These are phyloP conservation scores for Drosophila pruinosa DNA, from an alignment of 1,140 invertebrate species.

Conservation along the genomic window DNA sequence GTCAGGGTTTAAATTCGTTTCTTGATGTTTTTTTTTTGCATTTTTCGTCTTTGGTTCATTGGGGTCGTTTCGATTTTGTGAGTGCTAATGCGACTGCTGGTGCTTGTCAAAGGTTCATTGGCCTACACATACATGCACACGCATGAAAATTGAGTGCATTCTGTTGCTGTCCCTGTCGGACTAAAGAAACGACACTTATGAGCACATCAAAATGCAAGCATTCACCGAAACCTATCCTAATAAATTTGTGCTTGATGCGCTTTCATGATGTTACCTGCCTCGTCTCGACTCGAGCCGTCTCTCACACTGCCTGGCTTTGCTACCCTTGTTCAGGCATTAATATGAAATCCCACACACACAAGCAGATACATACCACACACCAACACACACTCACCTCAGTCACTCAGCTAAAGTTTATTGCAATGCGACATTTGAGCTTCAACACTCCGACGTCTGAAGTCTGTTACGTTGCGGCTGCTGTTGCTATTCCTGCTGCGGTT, in stretches of 20 bases:
- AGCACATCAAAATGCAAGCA: conserved; percentile 76
- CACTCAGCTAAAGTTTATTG: conserved; percentile 68
- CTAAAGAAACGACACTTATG: conserved; percentile 26
- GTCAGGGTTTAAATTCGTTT: neutral
- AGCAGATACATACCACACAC: conserved; percentile 23
- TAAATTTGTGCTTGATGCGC: conserved; percentile 80
- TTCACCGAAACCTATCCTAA: conserved; percentile 80
- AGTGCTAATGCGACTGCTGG: neutral
- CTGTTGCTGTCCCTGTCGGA: neutral
- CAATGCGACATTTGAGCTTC: conserved; percentile 80
- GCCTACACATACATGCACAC: conserved; percentile 36
- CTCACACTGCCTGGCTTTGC: neutral
- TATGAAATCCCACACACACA: conserved; percentile 58
- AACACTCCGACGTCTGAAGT: conserved; percentile 78
- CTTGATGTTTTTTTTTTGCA: neutral
- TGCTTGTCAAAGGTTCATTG: conserved; percentile 56
- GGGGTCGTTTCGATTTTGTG: conserved; percentile 10
- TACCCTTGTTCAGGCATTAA: conserved; percentile 57
- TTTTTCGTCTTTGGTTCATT: conserved; percentile 12
- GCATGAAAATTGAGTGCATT: conserved; percentile 21
- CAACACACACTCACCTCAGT: conserved; percentile 16
- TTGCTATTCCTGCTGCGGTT: conserved; percentile 34
- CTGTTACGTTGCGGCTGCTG: conserved; percentile 51
- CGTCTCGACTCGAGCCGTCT: neutral
- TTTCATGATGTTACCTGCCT: conserved; percentile 78